Percentiles rank a stretch among this genome's conserved stretches.
These are phyloP conservation scores for Leptoteleia sp. DNA, from an alignment of 1,140 invertebrate species.

Conservation along the genomic window DNA sequence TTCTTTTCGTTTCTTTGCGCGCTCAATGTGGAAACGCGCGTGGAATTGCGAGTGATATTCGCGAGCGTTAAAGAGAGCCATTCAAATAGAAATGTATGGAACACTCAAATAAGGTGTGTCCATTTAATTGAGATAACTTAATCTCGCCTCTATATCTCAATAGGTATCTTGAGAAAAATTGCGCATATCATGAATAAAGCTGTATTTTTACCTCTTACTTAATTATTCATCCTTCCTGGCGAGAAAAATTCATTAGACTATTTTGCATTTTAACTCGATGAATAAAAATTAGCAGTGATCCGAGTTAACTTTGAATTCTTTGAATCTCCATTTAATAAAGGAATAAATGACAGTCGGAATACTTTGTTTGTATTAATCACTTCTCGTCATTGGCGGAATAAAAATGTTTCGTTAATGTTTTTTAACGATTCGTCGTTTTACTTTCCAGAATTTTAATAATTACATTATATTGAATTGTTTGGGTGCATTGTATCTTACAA, in stretches of 20 bases:
- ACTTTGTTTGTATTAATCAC: not conserved
- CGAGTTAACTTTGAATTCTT: constrained; percentile 22
- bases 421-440: no score
- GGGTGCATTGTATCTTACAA: no score
- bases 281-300: constrained; percentile 35
- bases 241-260: constrained; percentile 43
- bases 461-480: no score
- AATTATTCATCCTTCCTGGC: constrained; percentile 45
- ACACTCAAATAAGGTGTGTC: constrained; percentile 33
- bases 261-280: constrained; percentile 42
- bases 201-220: constrained; percentile 30
- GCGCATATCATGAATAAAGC: constrained; percentile 21
- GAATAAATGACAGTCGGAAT: constrained; percentile 24
- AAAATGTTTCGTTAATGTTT: no score
- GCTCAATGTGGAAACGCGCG: constrained; percentile 33
- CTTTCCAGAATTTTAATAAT: no score
- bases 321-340: constrained; percentile 37
- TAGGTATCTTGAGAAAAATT: constrained; percentile 30
- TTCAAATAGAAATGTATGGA: constrained; percentile 15
- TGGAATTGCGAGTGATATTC: constrained; percentile 53
- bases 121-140: constrained; percentile 31
- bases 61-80: constrained; percentile 13
- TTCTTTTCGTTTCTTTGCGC: constrained; percentile 52
- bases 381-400: no score
- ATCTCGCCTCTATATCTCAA: constrained; percentile 23